phyloP scores from a whole-genome alignment of 2,797 vertebrate genomes.

The Falco rusticolus region DNA sequence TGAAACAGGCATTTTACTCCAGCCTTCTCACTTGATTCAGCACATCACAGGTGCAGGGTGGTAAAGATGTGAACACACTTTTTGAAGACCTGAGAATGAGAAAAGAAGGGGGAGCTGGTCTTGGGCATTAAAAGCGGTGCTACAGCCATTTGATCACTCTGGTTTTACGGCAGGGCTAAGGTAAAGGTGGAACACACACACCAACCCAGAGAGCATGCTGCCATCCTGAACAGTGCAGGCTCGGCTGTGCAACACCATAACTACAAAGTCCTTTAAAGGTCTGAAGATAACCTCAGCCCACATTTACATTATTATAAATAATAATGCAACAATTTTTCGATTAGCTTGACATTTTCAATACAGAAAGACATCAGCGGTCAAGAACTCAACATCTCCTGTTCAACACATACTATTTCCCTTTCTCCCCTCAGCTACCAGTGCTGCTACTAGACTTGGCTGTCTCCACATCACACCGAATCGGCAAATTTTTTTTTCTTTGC shows the following conservation, averaged over 20 bases:
- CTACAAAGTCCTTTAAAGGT: not conserved
- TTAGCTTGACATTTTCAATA: not conserved
- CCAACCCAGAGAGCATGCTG: not conserved
- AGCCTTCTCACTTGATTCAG: not conserved
- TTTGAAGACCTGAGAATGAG: not conserved
- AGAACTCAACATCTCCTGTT: not conserved
- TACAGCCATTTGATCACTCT: not conserved
- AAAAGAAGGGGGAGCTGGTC: not conserved
- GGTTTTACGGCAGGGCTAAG: not conserved
- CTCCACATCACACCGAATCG: not conserved
- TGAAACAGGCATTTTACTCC: not conserved
- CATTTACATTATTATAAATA: not conserved
- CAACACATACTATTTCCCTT: not conserved
- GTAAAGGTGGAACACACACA: not conserved
- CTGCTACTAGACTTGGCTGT: not conserved
- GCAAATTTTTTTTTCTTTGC: not conserved
- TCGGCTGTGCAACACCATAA: not conserved
- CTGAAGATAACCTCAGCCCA: not conserved
- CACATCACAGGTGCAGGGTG: not conserved
- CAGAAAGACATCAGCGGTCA: not conserved
- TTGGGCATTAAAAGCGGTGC: not conserved
- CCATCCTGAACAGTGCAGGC: not conserved
- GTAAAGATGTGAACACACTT: not conserved
- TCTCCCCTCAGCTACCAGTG: not conserved
- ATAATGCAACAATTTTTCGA: not conserved